phyloP scores from a whole-genome alignment of 2,113 vertebrate species.

The Triplophysa rosa region DNA sequence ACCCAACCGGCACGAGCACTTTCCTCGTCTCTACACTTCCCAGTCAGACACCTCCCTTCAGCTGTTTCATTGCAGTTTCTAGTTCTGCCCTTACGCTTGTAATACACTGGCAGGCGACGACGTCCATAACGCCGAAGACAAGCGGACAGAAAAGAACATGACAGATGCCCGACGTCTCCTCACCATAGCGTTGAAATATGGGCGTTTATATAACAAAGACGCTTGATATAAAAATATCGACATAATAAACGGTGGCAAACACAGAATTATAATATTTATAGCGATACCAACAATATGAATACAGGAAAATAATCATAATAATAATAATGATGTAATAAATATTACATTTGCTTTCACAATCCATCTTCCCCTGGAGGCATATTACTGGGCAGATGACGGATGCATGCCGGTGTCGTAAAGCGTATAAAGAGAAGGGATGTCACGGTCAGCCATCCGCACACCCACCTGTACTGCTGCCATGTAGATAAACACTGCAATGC shows the following conservation, averaged over 20 bases:
- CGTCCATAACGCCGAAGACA: conserved; percentile 11
- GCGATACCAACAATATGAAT: not conserved
- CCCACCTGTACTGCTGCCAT: not conserved
- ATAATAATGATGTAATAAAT: no score
- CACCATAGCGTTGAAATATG: not conserved
- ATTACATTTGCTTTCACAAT: not conserved
- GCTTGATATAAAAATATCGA: not conserved
- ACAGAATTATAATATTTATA: not conserved
- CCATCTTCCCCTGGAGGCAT: not conserved
- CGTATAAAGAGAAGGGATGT: not conserved
- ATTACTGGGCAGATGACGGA: not conserved
- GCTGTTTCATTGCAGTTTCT: conserved; percentile 13
- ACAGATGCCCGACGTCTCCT: conserved; percentile 12
- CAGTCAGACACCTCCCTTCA: not conserved
- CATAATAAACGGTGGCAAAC: not conserved
- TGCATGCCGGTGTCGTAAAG: not conserved
- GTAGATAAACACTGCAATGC: not conserved
- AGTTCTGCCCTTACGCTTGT: not conserved
- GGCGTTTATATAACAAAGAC: conserved; percentile 21
- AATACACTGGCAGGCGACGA: conserved; percentile 21
- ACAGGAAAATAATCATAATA: not conserved
- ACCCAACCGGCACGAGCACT: not conserved
- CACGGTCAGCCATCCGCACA: not conserved
- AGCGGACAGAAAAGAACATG: conserved; percentile 29
- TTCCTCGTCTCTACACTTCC: not conserved